phyloP scores from a whole-genome alignment of 2,888 invertebrate genomes.

The Thecophora atra region DNA sequence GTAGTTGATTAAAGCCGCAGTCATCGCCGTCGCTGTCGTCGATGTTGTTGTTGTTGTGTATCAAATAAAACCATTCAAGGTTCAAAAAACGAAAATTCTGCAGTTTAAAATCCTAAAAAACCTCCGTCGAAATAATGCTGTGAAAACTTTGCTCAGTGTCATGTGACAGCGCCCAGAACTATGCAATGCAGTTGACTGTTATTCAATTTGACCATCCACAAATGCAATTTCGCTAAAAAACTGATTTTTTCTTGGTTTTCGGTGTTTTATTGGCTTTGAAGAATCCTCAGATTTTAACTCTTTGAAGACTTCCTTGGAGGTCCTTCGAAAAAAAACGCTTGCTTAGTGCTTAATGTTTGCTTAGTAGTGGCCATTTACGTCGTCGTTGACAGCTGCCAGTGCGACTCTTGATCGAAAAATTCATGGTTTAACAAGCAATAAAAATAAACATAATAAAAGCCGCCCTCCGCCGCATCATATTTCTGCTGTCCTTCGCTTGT shows the following conservation, averaged over 20 bases:
- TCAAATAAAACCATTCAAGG: not conserved
- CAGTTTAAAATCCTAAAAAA: conserved; percentile 8
- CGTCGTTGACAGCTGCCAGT: not conserved
- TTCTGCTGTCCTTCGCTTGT: too few species aligned
- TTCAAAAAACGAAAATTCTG: too few species aligned
- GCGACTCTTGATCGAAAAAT: not conserved
- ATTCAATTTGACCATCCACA: not conserved
- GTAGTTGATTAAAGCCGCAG: too few species aligned
- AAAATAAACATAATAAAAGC: not conserved
- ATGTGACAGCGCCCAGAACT: conserved; percentile 45
- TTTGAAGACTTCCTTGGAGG: too few species aligned
- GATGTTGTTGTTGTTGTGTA: conserved; percentile 6
- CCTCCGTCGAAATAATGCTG: not conserved
- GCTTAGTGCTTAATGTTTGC: conserved; percentile 47
- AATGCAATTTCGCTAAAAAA: conserved; percentile 16
- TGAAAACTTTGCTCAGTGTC: conserved; percentile 14
- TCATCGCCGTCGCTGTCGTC: conserved; percentile 28
- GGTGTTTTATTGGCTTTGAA: too few species aligned
- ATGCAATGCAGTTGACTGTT: conserved; percentile 38
- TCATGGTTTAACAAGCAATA: too few species aligned
- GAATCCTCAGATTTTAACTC: not conserved
- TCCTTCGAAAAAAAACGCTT: conserved; percentile 4
- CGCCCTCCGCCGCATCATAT: not conserved
- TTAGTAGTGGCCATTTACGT: conserved; percentile 40
- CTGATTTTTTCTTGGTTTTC: not conserved